Base-by-base conservation (phyloP, 2,888 invertebrate genomes). In the Orthosia gothica region DNA sequence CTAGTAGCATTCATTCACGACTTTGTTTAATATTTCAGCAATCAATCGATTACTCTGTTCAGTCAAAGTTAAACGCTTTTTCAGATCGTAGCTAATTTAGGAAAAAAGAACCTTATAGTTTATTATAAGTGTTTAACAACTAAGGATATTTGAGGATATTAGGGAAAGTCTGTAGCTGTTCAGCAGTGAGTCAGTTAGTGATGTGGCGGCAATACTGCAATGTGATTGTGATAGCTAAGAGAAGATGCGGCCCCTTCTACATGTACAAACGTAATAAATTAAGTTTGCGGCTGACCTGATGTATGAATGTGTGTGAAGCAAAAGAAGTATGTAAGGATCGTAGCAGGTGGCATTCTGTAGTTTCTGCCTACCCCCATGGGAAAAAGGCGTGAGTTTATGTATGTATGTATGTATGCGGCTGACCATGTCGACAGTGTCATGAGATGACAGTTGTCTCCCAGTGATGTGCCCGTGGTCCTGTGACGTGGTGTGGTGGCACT, bases 71-170 rank as follows among this genome's bases (percentile, higher is more conserved):
- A 1, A 18, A 50, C 49, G 5, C 3, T 55, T 13, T 15, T 20
- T 57, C 9, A 16, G 20, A 12, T 74, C n/a, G 23, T 26, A 45
- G 12, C 23, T 11, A 18, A 58, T 72, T n/a, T 26, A 23, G 12
- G 16, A 5, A 13, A 26, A 47, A n/a, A n/a, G 40, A 65, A 9
- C 40, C 40, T 40, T 40, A 47, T 79, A 15, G 40, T 58, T 64
- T 20, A 58, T 52, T 18, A 16, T 20, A 16, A 32, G 55, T 55
- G 50, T 47, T 71, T 40, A 11, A 64, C 9, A 54, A 50, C 26
- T 18, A 26, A 3, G 11, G 5, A 16, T 50, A 13, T 3, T 49
- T 18, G 47, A 26, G 4, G 26, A 55, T 1, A 45, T 20, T 45
- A 11, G 2, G 18, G 32, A n/a, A 52, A 58, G 13, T 59, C 5